A percentile compares a stretch with the other conserved stretches of the same genome.
phyloP scores from a whole-genome alignment of 2,113 vertebrate genomes.

The Tautogolabrus adspersus region DNA sequence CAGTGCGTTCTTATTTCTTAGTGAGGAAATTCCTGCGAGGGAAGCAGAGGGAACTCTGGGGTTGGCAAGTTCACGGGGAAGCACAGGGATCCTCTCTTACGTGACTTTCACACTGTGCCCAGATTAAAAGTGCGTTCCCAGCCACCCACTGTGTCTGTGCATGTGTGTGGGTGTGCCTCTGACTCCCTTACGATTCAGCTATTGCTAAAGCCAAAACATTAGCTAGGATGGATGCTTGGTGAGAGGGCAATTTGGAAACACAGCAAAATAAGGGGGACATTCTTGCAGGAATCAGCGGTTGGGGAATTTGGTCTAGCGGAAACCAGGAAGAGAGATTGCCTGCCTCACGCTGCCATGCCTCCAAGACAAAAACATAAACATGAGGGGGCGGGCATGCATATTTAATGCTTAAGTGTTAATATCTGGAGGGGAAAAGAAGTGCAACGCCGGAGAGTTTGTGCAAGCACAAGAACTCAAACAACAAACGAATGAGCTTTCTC shows the following conservation, averaged over 20 bases:
- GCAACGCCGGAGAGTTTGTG: slow-evolving; percentile 48
- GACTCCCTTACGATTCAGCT: slow-evolving; percentile 20
- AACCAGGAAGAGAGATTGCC: slow-evolving; percentile 26
- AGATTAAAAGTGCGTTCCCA: slow-evolving; percentile 74
- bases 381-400: slow-evolving; percentile 74
- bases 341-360: slow-evolving; percentile 53
- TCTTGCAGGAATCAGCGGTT: background rate
- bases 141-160: slow-evolving; percentile 54
- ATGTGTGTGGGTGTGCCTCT: background rate
- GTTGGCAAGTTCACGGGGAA: slow-evolving; percentile 57
- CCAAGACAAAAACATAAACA: slow-evolving; percentile 73
- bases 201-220: slow-evolving; percentile 25
- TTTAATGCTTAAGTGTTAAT: slow-evolving; percentile 75
- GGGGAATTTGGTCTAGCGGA: background rate
- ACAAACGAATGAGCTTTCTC: slow-evolving; percentile 72
- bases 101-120: slow-evolving; percentile 67
- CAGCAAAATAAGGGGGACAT: slow-evolving; percentile 26
- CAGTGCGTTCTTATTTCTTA: background rate
- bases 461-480: slow-evolving; percentile 62
- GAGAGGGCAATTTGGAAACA: slow-evolving; percentile 28
- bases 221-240: slow-evolving; percentile 34
- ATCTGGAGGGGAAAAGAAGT: slow-evolving; percentile 68
- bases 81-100: slow-evolving; percentile 70
- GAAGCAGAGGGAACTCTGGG: background rate
- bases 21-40: slow-evolving; percentile 39